Evolutionary conservation across 2,888 invertebrate genomes (phyloP), one percentile per base, ranked within the genome.

Genomic region (Perizoma affinitatum): DNA sequence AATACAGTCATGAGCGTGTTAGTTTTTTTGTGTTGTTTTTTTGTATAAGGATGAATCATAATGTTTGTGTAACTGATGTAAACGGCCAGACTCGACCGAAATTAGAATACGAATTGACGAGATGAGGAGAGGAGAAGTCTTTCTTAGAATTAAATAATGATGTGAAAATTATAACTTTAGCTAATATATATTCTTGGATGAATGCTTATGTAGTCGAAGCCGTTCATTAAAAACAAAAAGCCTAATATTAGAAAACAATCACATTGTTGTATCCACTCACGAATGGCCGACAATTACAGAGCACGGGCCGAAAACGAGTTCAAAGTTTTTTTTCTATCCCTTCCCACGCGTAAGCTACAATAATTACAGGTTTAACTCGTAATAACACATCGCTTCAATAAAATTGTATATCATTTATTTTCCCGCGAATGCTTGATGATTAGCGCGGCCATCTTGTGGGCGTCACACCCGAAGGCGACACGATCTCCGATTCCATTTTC

Each of bases 381-480:
- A 92, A 92, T 92, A 91, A 92, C 88, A 90, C 86, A 90, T 91
- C 88, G 86, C 88, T 86, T 87, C 88, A 88, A 89, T 90, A 87
- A 91, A 91, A 91, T 90, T 90, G 90, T 91, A 90, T 90, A 92
- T 90, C 90, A 90, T 90, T 90, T 84, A 79, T 83, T 84, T 87
- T 87, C 89, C 89, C 87, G 90, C 84, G 87, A 86, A 85, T 85
- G 83, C 84, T 78, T 74, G 80, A 81, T 89, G 90, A 91, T 90
- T 90, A 91, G 88, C 82, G 86, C 90, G 82, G 91, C 92, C 92
- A 92, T 92, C 84, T 92, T 92, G 91, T 86, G 87, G 92, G 92
- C 90, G 91, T 79, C 74, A 78, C 83, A 82, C 83, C 90, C 90
- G 84, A 83, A 84, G 90, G 91, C 91, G 91, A 90, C 89, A 85